Base-by-base conservation (phyloP, 2,113 vertebrate species). In the Psilopsiagon aymara region DNA sequence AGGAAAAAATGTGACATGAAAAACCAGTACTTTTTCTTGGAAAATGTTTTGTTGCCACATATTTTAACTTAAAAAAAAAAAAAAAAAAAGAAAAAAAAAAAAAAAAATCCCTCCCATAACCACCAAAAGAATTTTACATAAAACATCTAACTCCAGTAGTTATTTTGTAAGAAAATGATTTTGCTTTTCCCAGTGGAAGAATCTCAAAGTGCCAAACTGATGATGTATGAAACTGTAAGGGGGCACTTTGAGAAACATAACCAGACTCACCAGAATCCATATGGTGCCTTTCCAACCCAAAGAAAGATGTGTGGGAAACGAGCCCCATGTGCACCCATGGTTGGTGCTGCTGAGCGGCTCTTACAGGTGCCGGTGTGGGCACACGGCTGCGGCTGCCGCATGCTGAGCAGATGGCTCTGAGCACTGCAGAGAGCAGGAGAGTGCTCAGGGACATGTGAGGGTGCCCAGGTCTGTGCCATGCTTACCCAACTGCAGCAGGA, bases 271-370 rank as follows among this genome's bases (percentile, higher is more conserved):
- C 43, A 28, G 75, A 25, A 18, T 39, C 64, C 84, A 10, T 37
- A 10, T 4, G 84, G 57, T 75, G 60, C 28, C 37, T 71, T 41
- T 66, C 35, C 62, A 64, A 7, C 33, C 55, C 51, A 2, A 24
- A 11, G 75, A 18, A 5, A 21, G n/a, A 9, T 1, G 76, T 41
- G 6, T 16, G 70, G 71, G 70, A 33, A 18, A 3, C 3, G 18
- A 3, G 17, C n/a, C 31, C 1, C 9, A 3, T 0, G 13, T 1
- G 55, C 20, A 3, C 28, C 71, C 0, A 0, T 5, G 66, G 47
- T n/a, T 5, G 62, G 35, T 28, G 68, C 51, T 86, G 88, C 76
- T 60, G 69, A 46, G 68, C 21, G 28, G 13, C 4, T 16, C 88
- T 67, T 55, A 28, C 86, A 63, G 79, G 47, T 52, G 68, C 96